phyloP scores from a whole-genome alignment of 2,797 vertebrate genomes.

The Thalassophryne amazonica region DNA sequence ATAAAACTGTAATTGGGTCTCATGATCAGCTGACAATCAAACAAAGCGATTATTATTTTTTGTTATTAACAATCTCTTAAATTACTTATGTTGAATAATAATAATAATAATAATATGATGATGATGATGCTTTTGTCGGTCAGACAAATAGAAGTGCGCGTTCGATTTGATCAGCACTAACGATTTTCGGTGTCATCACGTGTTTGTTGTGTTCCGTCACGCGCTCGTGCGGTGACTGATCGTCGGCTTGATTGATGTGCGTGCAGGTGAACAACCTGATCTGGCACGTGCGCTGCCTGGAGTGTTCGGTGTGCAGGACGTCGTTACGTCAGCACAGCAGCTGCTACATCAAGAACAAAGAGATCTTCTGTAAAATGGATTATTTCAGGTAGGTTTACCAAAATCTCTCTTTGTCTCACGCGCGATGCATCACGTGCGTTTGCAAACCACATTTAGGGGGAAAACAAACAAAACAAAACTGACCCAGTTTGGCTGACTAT shows the following conservation, averaged over 20 bases:
- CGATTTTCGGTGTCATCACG: no score
- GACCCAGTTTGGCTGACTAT: conserved; percentile 57
- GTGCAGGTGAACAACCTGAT: conserved; percentile 97
- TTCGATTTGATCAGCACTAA: no score
- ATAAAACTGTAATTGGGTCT: no score
- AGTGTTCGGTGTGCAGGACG: conserved; percentile 95
- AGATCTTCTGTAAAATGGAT: conserved; percentile 99
- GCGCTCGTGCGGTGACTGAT: no score
- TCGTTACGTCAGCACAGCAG: conserved; percentile 96
- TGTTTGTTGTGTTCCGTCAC: conserved; percentile 2
- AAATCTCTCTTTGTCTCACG: conserved; percentile 25
- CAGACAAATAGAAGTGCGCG: no score
- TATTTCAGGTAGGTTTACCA: conserved; percentile 95
- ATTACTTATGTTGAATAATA: no score
- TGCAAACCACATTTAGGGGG: conserved; percentile 45
- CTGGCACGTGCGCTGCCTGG: conserved; percentile 97
- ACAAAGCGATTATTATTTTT: no score
- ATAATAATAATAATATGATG: no score
- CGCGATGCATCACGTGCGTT: conserved; percentile 45
- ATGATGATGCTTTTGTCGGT: no score
- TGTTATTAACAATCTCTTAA: no score
- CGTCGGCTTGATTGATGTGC: conserved; percentile 22
- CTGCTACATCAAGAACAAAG: conserved; percentile 99
- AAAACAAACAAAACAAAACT: conserved; percentile 58
- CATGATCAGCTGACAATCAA: no score